Evolutionary conservation across 1,140 invertebrate species (phyloP).

Genomic region (Aphis craccivora): DNA sequence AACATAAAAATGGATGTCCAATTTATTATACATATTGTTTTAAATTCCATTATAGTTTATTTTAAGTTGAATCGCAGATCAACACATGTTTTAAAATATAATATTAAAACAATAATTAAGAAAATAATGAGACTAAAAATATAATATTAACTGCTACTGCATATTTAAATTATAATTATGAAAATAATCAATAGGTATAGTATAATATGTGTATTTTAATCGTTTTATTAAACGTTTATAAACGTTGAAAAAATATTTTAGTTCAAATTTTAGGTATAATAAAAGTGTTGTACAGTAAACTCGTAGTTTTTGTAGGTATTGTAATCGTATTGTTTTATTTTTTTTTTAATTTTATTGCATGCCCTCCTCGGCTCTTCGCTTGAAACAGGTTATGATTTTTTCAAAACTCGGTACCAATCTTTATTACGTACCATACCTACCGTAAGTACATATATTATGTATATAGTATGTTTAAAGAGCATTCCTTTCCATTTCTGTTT

Average conservation of each 20-base stretch:
- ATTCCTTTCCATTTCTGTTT: constrained; percentile 6
- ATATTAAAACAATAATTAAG: neutral
- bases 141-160: too few relatives aligned
- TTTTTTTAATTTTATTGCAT: neutral
- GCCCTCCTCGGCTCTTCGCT: neutral
- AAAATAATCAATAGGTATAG: neutral
- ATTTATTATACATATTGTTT: neutral
- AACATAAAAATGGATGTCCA: neutral
- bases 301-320: neutral
- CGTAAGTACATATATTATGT: neutral
- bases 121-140: neutral
- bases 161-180: neutral
- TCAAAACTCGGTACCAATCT: neutral
- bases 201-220: neutral
- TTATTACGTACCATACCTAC: neutral
- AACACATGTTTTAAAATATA: neutral
- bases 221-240: neutral
- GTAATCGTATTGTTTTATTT: neutral
- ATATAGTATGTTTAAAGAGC: neutral
- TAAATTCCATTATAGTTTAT: neutral
- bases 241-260: neutral
- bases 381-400: neutral
- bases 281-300: neutral
- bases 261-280: neutral
- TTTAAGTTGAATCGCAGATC: neutral